These are phyloP conservation scores for Elgaria multicarinata DNA, from an alignment of 2,113 vertebrate genomes.

Conservation along the genomic window DNA sequence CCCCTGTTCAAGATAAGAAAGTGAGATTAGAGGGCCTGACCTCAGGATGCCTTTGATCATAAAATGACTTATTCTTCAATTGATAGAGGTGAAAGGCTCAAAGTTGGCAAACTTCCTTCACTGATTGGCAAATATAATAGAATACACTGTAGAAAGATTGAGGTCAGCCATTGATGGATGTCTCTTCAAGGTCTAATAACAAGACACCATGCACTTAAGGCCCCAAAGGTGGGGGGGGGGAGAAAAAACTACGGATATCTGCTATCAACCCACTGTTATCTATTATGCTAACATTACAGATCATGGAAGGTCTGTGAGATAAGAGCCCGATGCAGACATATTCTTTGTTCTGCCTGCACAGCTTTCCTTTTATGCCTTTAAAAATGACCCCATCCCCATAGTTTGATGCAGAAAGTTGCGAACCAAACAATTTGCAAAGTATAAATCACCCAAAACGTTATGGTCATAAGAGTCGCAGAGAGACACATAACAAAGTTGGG, in stretches of 20 bases:
- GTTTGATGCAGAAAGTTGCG: background rate
- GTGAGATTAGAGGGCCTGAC: conserved; percentile 49
- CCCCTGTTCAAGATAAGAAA: conserved; percentile 21
- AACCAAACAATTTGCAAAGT: background rate
- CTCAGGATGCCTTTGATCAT: conserved; percentile 45
- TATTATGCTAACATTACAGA: conserved; percentile 57
- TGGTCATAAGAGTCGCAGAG: background rate
- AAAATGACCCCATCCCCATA: background rate
- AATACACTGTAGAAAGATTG: conserved; percentile 59
- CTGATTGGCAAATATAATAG: conserved; percentile 64
- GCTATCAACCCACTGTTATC: conserved; percentile 27
- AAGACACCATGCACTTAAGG: conserved; percentile 46
- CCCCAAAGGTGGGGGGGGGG: no score
- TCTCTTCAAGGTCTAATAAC: conserved; percentile 52
- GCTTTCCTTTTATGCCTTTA: background rate
- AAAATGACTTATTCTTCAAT: conserved; percentile 52
- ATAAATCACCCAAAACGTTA: background rate
- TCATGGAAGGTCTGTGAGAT: conserved; percentile 6
- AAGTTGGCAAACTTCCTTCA: conserved; percentile 54
- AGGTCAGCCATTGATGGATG: conserved; percentile 60
- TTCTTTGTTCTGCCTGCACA: background rate
- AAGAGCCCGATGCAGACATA: background rate
- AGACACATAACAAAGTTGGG: no score
- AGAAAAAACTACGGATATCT: conserved; percentile 35
- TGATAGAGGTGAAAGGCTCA: conserved; percentile 49